A percentile compares a stretch with the other conserved stretches of the same genome.
These are phyloP conservation scores for Athene noctua DNA, from an alignment of 2,113 vertebrate genomes.

Conservation along the genomic window DNA sequence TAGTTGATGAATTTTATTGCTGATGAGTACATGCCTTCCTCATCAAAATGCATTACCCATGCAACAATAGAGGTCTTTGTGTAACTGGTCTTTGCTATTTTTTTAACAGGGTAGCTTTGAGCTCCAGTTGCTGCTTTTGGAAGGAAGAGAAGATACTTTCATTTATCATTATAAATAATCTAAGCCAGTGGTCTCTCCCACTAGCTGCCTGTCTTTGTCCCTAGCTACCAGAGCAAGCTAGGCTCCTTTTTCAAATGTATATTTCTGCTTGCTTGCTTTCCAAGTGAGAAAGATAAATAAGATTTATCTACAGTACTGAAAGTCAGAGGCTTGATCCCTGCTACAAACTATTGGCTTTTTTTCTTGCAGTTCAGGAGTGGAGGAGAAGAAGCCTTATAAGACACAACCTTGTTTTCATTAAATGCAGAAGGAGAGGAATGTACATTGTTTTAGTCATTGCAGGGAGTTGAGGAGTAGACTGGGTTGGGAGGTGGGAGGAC, in stretches of 20 bases:
- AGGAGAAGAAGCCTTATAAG: neutral
- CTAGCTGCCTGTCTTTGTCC: neutral
- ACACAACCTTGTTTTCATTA: neutral
- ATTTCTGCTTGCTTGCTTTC: neutral
- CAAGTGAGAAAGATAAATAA: neutral
- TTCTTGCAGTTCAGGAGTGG: neutral
- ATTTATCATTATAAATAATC: neutral
- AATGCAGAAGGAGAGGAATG: neutral
- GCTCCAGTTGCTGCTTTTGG: neutral
- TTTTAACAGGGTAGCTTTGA: neutral
- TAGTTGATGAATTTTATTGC: neutral
- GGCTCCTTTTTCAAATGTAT: neutral
- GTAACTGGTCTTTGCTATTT: neutral
- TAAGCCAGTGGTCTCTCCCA: neutral
- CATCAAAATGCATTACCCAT: neutral
- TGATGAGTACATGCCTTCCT: neutral
- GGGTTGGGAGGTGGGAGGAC: neutral
- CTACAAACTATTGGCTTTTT: neutral
- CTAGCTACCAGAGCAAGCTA: neutral
- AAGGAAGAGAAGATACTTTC: neutral
- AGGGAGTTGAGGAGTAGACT: neutral
- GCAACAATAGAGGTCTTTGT: neutral
- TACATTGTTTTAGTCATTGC: neutral
- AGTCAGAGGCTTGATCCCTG: neutral
- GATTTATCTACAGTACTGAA: neutral